Conservation (phyloP, 2,888 invertebrate species). For the Bombyx huttoni region DNA sequence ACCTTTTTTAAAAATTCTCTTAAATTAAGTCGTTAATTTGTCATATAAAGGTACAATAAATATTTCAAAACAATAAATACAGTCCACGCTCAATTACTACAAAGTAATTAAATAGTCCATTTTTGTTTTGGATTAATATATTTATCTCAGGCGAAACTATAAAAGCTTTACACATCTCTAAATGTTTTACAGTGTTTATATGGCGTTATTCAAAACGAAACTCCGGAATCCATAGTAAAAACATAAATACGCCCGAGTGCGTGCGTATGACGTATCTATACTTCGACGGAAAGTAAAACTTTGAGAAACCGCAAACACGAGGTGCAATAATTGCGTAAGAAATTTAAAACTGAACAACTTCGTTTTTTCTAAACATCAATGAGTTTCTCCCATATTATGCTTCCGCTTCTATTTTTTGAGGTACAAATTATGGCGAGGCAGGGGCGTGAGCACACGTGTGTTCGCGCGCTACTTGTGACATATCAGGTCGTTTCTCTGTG, state of each 20-base stretch:
- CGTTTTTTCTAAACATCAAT: conserved; percentile 9
- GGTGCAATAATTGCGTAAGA: conserved; percentile 14
- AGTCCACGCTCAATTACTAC: too few relatives aligned
- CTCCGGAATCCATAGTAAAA: too few relatives aligned
- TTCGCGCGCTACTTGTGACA: neutral
- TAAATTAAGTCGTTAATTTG: too few relatives aligned
- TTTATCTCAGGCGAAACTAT: too few relatives aligned
- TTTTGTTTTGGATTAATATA: too few relatives aligned
- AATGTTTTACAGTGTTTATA: too few relatives aligned
- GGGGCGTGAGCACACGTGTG: neutral
- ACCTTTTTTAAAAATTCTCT: too few relatives aligned
- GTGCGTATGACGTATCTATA: neutral
- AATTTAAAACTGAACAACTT: conserved; percentile 9
- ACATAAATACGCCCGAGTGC: neutral
- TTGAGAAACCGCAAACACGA: conserved; percentile 16
- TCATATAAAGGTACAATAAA: too few relatives aligned
- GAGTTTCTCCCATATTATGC: conserved; percentile 15
- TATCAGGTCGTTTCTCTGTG: conserved; percentile 1
- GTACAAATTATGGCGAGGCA: neutral
- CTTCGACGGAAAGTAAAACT: conserved; percentile 43
- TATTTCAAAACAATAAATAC: too few relatives aligned
- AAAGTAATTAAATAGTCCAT: too few relatives aligned
- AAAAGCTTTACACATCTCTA: too few relatives aligned
- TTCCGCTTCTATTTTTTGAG: conserved; percentile 15
- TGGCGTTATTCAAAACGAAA: too few relatives aligned